These are phyloP conservation scores for Solenopsis invicta DNA, from an alignment of 1,140 invertebrate genomes.

Conservation along the genomic window DNA sequence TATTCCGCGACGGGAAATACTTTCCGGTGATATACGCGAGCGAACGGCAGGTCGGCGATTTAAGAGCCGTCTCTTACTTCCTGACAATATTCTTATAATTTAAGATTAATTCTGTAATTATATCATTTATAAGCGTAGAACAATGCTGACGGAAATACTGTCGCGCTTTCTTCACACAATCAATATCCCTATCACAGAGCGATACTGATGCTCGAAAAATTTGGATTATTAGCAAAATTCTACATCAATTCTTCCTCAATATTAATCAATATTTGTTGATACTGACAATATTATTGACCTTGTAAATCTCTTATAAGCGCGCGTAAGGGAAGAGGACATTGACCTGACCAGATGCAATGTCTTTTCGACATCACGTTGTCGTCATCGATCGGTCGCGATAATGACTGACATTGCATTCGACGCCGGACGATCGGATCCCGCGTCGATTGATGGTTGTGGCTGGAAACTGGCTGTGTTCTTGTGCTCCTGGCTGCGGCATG, in stretches of 20 bases:
- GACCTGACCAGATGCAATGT: constrained; percentile 11
- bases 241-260: too few relatives aligned
- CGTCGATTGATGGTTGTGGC: constrained; percentile 53
- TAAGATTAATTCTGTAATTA: too few relatives aligned
- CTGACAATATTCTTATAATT: too few relatives aligned
- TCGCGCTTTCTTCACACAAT: too few relatives aligned
- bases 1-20: constrained; percentile 8
- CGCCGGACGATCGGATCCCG: constrained; percentile 3
- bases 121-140: too few relatives aligned
- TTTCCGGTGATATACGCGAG: constrained; percentile 5
- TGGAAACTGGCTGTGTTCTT: constrained; percentile 51
- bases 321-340: background rate
- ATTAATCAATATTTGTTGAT: too few relatives aligned
- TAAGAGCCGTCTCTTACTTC: background rate
- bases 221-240: too few relatives aligned
- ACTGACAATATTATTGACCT: too few relatives aligned
- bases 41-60: background rate
- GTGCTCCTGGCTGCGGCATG: constrained; percentile 27
- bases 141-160: too few relatives aligned
- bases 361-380: constrained; percentile 17
- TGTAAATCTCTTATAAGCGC: background rate
- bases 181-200: too few relatives aligned
- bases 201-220: too few relatives aligned
- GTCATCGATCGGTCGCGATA: constrained; percentile 40
- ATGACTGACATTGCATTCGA: constrained; percentile 35